Evolutionary conservation across 35 echinoderm and acorn worm species (phyloP).

Genomic region (Apostichopus parvimensis): DNA sequence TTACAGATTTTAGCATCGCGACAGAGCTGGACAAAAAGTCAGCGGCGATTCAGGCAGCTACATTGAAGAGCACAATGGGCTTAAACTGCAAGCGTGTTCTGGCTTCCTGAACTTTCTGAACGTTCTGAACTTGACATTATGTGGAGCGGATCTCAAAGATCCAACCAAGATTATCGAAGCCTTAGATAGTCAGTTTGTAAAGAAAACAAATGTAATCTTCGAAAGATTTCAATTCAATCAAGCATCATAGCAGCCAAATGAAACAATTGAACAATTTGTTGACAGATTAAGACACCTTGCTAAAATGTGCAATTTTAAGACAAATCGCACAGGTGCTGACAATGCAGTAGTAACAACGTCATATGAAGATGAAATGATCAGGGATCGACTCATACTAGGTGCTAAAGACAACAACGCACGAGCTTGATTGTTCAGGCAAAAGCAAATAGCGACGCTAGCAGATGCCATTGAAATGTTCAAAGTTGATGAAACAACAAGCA

Average conservation of each 20-base stretch:
- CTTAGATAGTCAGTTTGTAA: not conserved
- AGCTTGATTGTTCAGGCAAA: constrained; percentile 30
- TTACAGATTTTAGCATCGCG: constrained; percentile 8
- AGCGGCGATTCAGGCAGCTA: not conserved
- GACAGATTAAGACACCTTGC: constrained; percentile 22
- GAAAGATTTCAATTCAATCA: not conserved
- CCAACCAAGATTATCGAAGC: constrained; percentile 14
- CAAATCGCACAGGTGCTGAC: not conserved
- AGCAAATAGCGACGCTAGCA: constrained; percentile 24
- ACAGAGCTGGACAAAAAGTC: not conserved
- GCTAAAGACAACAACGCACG: not conserved
- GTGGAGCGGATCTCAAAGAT: constrained; percentile 4
- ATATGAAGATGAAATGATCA: constrained; percentile 26
- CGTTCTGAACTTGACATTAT: constrained; percentile 8
- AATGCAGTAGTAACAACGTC: not conserved
- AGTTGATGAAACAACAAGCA: constrained; percentile 39
- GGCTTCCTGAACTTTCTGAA: too few relatives aligned
- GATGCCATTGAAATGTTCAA: constrained; percentile 44
- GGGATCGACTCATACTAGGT: constrained; percentile 18
- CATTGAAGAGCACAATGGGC: not conserved
- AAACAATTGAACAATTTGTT: constrained; percentile 13
- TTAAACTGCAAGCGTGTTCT: constrained; percentile 27
- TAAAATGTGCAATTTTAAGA: constrained; percentile 29
- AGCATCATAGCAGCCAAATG: constrained; percentile 6
- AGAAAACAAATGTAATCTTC: constrained; percentile 28